A percentile compares a stretch with the other conserved stretches of the same genome.
These are phyloP conservation scores for Gambusia holbrooki DNA, from an alignment of 2,113 vertebrate species.

Conservation along the genomic window DNA sequence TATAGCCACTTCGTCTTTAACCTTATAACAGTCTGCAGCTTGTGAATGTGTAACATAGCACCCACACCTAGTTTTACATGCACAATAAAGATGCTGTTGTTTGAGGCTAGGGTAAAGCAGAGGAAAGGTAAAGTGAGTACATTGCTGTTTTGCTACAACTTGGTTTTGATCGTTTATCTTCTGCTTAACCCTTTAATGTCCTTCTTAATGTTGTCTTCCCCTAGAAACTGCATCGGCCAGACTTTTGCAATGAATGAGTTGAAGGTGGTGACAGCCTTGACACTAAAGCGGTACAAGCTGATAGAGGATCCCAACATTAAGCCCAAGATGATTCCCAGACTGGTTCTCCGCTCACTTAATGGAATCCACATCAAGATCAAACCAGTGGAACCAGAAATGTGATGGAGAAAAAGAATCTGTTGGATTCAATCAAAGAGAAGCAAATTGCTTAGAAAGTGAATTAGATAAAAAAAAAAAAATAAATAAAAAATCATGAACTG, in stretches of 20 bases:
- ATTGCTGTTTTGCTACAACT: not conserved
- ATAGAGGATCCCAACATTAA: constrained; percentile 67
- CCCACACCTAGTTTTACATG: not conserved
- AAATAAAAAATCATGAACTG: not conserved
- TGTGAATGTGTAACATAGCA: constrained; percentile 2
- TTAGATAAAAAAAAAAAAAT: not conserved
- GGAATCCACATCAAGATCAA: constrained; percentile 83
- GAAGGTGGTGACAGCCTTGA: constrained; percentile 83
- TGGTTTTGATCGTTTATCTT: not conserved
- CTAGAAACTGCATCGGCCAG: constrained; percentile 94
- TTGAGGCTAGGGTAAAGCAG: not conserved
- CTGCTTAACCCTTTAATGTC: not conserved
- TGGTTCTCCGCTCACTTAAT: constrained; percentile 83
- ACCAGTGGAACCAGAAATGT: constrained; percentile 28
- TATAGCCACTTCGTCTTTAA: not conserved
- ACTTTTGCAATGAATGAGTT: constrained; percentile 90
- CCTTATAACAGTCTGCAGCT: not conserved
- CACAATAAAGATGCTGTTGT: not conserved
- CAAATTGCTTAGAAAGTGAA: not conserved
- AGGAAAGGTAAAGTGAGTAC: not conserved
- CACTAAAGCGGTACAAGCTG: constrained; percentile 83
- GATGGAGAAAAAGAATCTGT: not conserved
- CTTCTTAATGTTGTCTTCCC: not conserved
- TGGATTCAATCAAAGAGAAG: not conserved
- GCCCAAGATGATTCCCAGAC: constrained; percentile 53